A percentile compares a stretch with the other conserved stretches of the same genome.
phyloP scores from a whole-genome alignment of 2,113 vertebrate species.

The Hyla sarda region DNA sequence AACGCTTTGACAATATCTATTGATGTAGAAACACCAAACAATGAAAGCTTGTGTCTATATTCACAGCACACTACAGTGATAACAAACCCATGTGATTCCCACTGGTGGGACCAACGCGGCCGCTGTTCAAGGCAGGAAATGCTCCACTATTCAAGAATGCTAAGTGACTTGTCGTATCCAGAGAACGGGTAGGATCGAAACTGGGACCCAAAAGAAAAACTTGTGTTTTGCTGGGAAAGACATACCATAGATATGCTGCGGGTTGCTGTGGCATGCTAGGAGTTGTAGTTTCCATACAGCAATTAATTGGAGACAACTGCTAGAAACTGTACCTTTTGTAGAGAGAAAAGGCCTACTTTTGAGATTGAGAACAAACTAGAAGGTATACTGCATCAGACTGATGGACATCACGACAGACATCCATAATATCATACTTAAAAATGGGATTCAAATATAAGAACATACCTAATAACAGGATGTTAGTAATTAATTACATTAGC shows the following conservation, averaged over 20 bases:
- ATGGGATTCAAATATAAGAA: background rate
- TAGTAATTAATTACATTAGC: background rate
- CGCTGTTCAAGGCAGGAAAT: slow-evolving; percentile 17
- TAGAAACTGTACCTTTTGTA: background rate
- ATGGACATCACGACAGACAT: background rate
- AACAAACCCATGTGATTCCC: background rate
- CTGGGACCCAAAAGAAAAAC: background rate
- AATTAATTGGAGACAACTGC: background rate
- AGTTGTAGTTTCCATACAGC: background rate
- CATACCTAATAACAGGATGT: background rate
- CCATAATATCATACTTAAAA: background rate
- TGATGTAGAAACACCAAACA: slow-evolving; percentile 33
- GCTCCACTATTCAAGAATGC: background rate
- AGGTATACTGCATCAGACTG: too few relatives aligned
- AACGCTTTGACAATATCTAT: slow-evolving; percentile 45
- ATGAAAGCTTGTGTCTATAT: slow-evolving; percentile 4
- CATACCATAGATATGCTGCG: background rate
- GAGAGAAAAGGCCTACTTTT: background rate
- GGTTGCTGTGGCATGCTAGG: background rate
- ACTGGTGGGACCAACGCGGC: background rate
- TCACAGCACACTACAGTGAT: background rate
- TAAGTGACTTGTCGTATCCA: background rate
- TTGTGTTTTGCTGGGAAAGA: slow-evolving; percentile 1
- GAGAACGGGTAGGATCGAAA: background rate
- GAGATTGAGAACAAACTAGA: too few relatives aligned